These are phyloP conservation scores for Neodiprion lecontei DNA, from an alignment of 1,140 invertebrate genomes.

Conservation along the genomic window DNA sequence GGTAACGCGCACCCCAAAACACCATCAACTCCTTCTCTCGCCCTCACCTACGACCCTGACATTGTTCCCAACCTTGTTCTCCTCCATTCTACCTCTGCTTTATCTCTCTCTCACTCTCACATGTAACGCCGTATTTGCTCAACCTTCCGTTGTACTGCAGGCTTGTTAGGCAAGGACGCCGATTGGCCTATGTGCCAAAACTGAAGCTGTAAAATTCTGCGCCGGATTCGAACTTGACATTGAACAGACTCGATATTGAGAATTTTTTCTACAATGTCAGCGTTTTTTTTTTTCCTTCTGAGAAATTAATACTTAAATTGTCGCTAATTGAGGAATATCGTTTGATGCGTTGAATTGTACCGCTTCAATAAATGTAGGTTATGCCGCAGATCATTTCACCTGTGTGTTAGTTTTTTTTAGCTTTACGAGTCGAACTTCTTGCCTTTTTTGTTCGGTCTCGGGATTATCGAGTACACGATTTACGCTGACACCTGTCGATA, in stretches of 20 bases:
- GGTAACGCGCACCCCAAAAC: constrained; percentile 50
- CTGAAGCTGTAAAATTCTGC: no score
- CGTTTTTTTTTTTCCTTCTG: neutral
- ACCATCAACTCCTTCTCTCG: constrained; percentile 9
- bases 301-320: neutral
- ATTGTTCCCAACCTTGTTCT: neutral
- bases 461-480: neutral
- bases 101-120: neutral
- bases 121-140: neutral
- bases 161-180: neutral
- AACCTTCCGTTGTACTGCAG: neutral
- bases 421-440: neutral
- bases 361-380: neutral
- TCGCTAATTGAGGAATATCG: neutral
- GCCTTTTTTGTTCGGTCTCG: neutral
- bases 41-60: neutral
- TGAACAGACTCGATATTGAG: neutral
- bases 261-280: neutral
- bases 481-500: neutral
- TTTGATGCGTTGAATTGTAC: neutral
- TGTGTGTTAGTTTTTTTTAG: neutral
- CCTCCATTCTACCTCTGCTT: neutral
- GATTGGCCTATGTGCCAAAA: neutral
- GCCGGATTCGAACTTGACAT: no score
- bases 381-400: neutral